Base-by-base conservation (phyloP, 2,113 vertebrate species). In the Thinocorus orbignyianus region DNA sequence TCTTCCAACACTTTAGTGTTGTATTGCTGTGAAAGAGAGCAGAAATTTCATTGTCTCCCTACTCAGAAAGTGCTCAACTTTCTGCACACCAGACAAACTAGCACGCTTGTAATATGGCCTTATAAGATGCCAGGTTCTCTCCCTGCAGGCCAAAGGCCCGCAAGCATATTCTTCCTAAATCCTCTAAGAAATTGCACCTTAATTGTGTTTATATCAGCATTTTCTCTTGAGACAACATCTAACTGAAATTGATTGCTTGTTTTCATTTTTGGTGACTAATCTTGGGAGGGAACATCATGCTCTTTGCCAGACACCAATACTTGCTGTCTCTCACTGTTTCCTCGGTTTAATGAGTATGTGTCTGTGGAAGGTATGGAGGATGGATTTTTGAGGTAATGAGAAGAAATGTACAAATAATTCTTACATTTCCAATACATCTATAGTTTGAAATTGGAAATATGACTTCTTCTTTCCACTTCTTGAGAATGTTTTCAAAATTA, bases 201-300 rank as follows among this genome's bases (percentile, higher is more conserved):
- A 48, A 49, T 86, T 92, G 28, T 66, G 26, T 85, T 92, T 93
- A 30, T 61, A 57, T 65, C 66, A 82, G 18, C 37, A 31, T 88
- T 86, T 88, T 93, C 64, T 48, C 62, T 48, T 55, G 54, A 86
- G 68, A 66, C 31, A 83, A 17, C 9, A 57, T 42, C 54, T 88
- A 58, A 61, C 49, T 73, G 58, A 79, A 90, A 77, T 31, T 18
- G 58, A 72, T 82, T 66, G 31, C 54, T 88, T 92, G 44, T 72
- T 96, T 94, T 66, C 6, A 12, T 25, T 62, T 92, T 86, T 86
- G 41, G 46, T 88, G 46, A 70, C 54, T 90, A 26, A 77, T 78
- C 68, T 60, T 86, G 51, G 58, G 64, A 66, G 42, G 55, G n/a
- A 94, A 58, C 61, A 60, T 73, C 48, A 9, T 64, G 49, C 37